phyloP scores from a whole-genome alignment of 2,888 invertebrate genomes.

The Lypha dubia region DNA sequence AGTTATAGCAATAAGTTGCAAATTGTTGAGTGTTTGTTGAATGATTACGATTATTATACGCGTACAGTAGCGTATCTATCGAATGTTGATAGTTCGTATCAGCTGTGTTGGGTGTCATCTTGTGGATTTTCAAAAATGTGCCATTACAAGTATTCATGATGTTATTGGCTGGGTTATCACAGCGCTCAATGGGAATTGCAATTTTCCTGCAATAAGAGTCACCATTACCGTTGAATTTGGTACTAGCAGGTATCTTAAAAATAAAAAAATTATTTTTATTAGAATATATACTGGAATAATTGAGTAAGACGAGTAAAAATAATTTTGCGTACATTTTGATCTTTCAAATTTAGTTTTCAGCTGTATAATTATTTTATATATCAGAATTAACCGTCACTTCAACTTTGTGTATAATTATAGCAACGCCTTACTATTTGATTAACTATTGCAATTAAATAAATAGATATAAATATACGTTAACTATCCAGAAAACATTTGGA shows the following conservation, averaged over 20 bases:
- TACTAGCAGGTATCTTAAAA: slow-evolving; percentile 75
- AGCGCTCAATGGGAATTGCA: slow-evolving; percentile 61
- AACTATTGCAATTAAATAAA: too few relatives aligned
- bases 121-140: slow-evolving; percentile 73
- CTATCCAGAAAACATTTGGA: too few relatives aligned
- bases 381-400: too few relatives aligned
- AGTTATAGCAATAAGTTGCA: slow-evolving; percentile 78
- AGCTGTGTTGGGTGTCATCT: slow-evolving; percentile 70
- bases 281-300: too few relatives aligned
- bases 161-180: slow-evolving; percentile 26
- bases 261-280: not conserved
- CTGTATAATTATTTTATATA: too few relatives aligned
- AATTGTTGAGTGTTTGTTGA: slow-evolving; percentile 76
- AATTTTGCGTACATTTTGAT: too few relatives aligned
- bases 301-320: too few relatives aligned
- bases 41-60: slow-evolving; percentile 78
- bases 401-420: too few relatives aligned
- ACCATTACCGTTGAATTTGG: slow-evolving; percentile 70
- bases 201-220: slow-evolving; percentile 47
- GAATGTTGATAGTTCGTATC: slow-evolving; percentile 78
- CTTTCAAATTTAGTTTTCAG: too few relatives aligned
- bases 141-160: slow-evolving; percentile 67
- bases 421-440: too few relatives aligned
- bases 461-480: too few relatives aligned
- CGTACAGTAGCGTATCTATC: slow-evolving; percentile 80